These are phyloP conservation scores for Microcebus jonahi DNA, from an alignment of 2,113 vertebrate species.

Conservation along the genomic window DNA sequence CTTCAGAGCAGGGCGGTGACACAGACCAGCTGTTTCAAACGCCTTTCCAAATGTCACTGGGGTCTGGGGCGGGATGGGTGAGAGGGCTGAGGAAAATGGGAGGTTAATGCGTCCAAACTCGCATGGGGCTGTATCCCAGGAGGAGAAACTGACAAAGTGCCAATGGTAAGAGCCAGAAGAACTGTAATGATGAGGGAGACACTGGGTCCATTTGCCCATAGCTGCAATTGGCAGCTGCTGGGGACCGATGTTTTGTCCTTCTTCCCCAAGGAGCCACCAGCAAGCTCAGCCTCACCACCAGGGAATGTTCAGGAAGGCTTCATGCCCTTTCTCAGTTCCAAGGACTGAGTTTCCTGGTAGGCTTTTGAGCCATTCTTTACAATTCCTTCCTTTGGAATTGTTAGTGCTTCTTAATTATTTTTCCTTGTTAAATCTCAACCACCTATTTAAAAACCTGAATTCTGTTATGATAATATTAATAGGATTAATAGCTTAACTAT, in stretches of 20 bases:
- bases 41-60: background rate
- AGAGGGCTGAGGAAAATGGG: background rate
- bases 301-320: background rate
- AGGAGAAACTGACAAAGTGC: background rate
- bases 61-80: background rate
- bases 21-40: background rate
- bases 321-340: too few species aligned
- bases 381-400: background rate
- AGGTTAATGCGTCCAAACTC: too few species aligned
- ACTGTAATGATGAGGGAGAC: rapidly evolving
- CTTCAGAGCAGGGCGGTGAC: background rate
- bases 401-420: background rate
- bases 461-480: background rate
- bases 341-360: background rate
- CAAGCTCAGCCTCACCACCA: background rate
- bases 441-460: background rate
- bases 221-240: background rate
- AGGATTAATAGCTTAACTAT: background rate
- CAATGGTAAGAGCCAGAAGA: background rate
- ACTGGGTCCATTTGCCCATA: background rate
- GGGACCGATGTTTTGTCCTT: background rate
- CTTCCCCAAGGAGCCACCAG: background rate
- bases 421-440: background rate
- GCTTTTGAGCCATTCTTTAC: background rate
- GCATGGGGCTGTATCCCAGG: background rate